Evolutionary conservation across 2,888 invertebrate species (phyloP), one percentile per base, ranked within the genome.

Genomic region (Argyresthia goedartella): DNA sequence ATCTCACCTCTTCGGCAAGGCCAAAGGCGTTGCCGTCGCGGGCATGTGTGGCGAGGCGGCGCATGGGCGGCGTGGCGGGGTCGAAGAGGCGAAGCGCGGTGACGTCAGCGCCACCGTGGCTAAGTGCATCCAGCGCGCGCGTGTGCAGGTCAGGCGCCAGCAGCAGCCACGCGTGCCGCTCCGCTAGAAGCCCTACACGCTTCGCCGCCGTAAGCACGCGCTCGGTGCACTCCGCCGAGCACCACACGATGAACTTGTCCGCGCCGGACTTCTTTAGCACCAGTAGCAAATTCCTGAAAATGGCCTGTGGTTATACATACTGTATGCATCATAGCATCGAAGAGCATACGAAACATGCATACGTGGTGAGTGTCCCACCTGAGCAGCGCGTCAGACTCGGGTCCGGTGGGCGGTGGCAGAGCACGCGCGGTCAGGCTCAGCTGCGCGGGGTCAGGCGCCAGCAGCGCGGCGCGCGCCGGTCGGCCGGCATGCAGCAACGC

Each of bases 21-120:
- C n/a, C 36, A 11, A 33, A 9, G 10, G 8, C 41, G 34, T n/a
- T 13, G n/a, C n/a, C n/a, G n/a, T n/a, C n/a, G n/a, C n/a, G n/a
- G n/a, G n/a, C n/a, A 14, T n/a, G n/a, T n/a, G n/a, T 13, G 16
- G 11, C 50, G 51, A 59, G 59, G 55, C 45, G 56, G 53, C 56
- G 54, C 52, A 11, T 8, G 33, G 35, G 10, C 16, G 8, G 35
- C 10, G 11, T 0, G 25, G 1, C 49, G 9, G 14, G 11, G 14
- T 36, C 39, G 35, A 33, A 44, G 10, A 25, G 7, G 10, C 11
- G 8, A 3, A 42, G 25, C 25, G 36, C 73, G 54, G 81, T 81
- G 57, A 82, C 58, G 64, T 82, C 81, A 55, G 81, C 81, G 51
- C 81, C 81, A 57, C 81, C 80, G 67, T 82, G 69, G 65, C 81